Evolutionary conservation across 2,888 invertebrate species (phyloP), one percentile per base, ranked within the genome.

Genomic region (Aethes cnicana): DNA sequence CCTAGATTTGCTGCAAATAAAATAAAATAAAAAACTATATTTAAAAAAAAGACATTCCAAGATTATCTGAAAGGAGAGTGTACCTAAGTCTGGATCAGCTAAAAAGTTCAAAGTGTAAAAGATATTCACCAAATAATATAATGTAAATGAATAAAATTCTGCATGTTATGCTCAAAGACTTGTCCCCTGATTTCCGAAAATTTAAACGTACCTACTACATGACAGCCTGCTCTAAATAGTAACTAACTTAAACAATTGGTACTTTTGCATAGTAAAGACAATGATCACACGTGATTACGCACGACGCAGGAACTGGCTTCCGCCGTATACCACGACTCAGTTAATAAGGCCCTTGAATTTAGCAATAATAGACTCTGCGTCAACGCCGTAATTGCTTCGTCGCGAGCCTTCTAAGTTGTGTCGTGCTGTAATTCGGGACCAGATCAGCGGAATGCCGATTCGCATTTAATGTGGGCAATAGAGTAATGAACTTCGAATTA

Each of bases 391-490:
- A 11, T 43, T 23, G 33, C 17, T 21, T 11, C 18, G 30, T 28
- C 30, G 12, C 7, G 43, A 28, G 30, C 32, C 43, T 32, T 20
- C 30, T 28, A 12, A 7, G n/a, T n/a, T n/a, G n/a, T n/a, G n/a
- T n/a, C n/a, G n/a, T n/a, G n/a, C n/a, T n/a, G n/a, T n/a, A 47
- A 39, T 42, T 17, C 25, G 33, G 42, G 30, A n/a, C 17, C 43
- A 44, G 50, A 37, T 39, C 49, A n/a, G 36, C 36, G 50, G 43
- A 50, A 50, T 44, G 44, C 50, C 72, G 78, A 82, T 82, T 75
- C 79, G 75, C 78, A 74, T 72, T 77, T 77, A 72, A 69, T 69
- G 66, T 69, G 72, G 68, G 71, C 62, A 66, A 57, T 63, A 56
- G 58, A 66, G 64, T 60, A 56, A 55, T 58, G 61, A 43, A 26